Evolutionary conservation across 2,888 invertebrate species (phyloP), one percentile per base, ranked within the genome.

Genomic region (Ectemnius continuus): DNA sequence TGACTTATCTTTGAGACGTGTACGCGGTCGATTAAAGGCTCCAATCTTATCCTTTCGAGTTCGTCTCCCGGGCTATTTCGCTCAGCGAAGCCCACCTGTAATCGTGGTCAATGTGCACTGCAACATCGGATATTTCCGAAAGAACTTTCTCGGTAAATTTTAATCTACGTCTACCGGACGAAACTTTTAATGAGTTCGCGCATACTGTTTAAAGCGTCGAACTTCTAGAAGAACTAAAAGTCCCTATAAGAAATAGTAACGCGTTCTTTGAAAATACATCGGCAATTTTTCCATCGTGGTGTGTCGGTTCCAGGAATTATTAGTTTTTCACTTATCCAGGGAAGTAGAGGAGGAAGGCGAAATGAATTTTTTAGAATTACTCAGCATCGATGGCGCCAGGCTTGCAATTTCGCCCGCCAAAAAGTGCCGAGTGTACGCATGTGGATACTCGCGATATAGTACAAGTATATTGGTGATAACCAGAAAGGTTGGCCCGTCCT

Each of bases 181-280:
- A 73, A 36, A 76, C 76, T 78, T 78, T 78, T 78, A 78, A 78
- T 76, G 76, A 78, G 78, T 71, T 78, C 61, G 69, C 71, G 73
- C 61, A 70, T 68, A 73, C 73, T 73, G 78, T 76, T 73, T 73
- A 71, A 73, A 69, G 70, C 70, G 69, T 69, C 62, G 71, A 73
- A 73, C 66, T 78, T 73, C 61, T 62, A 47, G 46, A 60, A 62
- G 63, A 36, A 36, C 36, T 36, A 11, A 36, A 11, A 36, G 45
- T 62, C 64, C 70, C 61, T 23, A 23, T 23, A 56, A 47, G 70
- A 70, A 74, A 70, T 74, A 60, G 28, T 60, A 65, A 61, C 70
- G 61, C 58, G 74, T 60, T 61, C 59, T 59, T 61, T 52, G 45
- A 56, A 61, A 62, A 56, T 64, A 57, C 26, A 52, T 52, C n/a